A percentile compares a stretch with the other conserved stretches of the same genome.
These are phyloP conservation scores for Enteromius mattozi DNA, from an alignment of 2,797 vertebrate species.

Conservation along the genomic window DNA sequence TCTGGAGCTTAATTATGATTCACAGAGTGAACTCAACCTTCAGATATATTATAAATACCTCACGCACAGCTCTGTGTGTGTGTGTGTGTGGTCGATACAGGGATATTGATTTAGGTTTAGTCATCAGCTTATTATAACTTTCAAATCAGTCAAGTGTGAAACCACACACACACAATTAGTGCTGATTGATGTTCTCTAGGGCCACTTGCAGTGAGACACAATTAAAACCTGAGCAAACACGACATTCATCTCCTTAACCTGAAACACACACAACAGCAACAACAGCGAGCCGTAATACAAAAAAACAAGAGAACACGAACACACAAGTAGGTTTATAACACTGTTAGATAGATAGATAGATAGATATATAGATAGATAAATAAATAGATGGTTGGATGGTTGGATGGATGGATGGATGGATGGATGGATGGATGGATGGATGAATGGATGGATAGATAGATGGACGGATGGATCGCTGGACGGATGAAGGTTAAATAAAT, in stretches of 20 bases:
- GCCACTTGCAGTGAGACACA: slow-evolving; percentile 31
- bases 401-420: accelerated
- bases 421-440: background rate
- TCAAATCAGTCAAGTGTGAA: slow-evolving; percentile 34
- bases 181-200: slow-evolving; percentile 38
- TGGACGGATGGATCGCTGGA: background rate
- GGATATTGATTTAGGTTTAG: slow-evolving; percentile 42
- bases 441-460: background rate
- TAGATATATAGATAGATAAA: accelerated
- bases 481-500: background rate
- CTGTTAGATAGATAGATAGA: background rate
- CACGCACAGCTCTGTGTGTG: background rate
- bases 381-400: background rate
- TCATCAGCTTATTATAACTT: slow-evolving; percentile 40
- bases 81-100: slow-evolving; percentile 18
- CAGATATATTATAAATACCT: slow-evolving; percentile 22
- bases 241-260: slow-evolving; percentile 41
- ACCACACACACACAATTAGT: slow-evolving; percentile 44
- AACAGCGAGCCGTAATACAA: background rate
- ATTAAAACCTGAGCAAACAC: slow-evolving; percentile 43
- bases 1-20: slow-evolving; percentile 41
- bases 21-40: slow-evolving; percentile 18
- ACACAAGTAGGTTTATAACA: background rate
- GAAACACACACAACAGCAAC: slow-evolving; percentile 4
- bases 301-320: background rate